Evolutionary conservation across 2,797 vertebrate species (phyloP), one percentile per base, ranked within the genome.

Genomic region (Heliangelus exortis): DNA sequence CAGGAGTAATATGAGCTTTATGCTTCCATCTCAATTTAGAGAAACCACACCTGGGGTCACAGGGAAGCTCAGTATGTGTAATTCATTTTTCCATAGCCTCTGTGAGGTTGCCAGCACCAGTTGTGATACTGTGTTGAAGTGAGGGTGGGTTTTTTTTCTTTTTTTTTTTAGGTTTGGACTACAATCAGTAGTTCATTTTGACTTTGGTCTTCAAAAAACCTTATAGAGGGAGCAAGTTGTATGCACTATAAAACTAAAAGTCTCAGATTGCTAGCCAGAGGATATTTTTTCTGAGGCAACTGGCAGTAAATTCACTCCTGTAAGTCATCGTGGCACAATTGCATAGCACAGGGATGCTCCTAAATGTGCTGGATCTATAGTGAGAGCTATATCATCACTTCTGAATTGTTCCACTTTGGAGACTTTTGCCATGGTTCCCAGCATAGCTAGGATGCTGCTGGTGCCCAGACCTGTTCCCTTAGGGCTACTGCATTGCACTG

Each of bases 401-500:
- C 66, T 51, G 53, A 87, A 66, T 59, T 59, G 1, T 58, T 76
- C 22, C n/a, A 59, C 33, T 91, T 66, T 51, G 63, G 51, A 83
- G 39, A 48, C 19, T 79, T 68, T 19, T 71, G 48, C 63, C 11
- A 7, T 26, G 19, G 41, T 88, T 90, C 85, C 48, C 69, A 91
- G 72, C 28, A n/a, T 5, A 74, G 33, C 41, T 33, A 26, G 28
- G 20, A 50, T 89, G 45, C 22, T 84, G 45, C n/a, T 72, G 33
- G 20, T 25, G 51, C 19, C 29, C 31, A 84, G 18, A 39, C 8
- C 12, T 69, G 47, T 34, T 84, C 19, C 14, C 6, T 39, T 67
- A 67, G 20, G 15, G 15, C 20, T 71, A 4, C 47, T 75, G 53
- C 0, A 0, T 26, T 67, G 15, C 1, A 1, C 31, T 68, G 8